Base-by-base conservation (phyloP, 2,888 invertebrate genomes). In the Philhelius pedissequus region DNA sequence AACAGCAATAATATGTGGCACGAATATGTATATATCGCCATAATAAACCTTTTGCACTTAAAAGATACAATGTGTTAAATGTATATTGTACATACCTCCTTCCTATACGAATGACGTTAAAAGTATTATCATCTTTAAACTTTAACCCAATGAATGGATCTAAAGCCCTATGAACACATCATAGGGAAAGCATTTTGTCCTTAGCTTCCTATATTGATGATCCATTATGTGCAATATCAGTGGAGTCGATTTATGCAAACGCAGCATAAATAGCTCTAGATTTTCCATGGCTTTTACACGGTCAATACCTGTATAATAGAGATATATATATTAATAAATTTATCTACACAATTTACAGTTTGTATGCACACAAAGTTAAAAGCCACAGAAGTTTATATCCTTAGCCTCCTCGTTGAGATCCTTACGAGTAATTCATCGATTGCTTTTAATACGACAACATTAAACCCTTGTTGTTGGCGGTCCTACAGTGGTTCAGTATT, bases 361-460 rank as follows among this genome's bases (percentile, higher is more conserved):
- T 75, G 66, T 58, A 54, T 56, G 69, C 69, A 62, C 69, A 64
- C 64, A 64, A 71, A 32, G 27, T 60, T 20, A 11, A 58, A 74
- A 74, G 78, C 78, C 74, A 66, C 69, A 64, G 43, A 70, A 78
- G 64, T 70, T 45, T 69, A 78, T 78, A 50, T 69, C 68, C 54
- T 68, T n/a, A n/a, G n/a, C n/a, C n/a, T n/a, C n/a, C n/a, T 35
- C 43, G 66, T 45, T 74, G 73, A 74, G 68, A 54, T 74, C 60
- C 74, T 83, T n/a, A n/a, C n/a, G n/a, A n/a, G n/a, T 83, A 83
- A 69, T 83, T 74, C 74, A 30, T 64, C 52, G 69, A 78, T 83
- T 66, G 68, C 79, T 58, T 70, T 58, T 43, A 79, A 78, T 83
- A 58, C 43, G 50, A 66, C 64, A 69, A 74, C 74, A 70, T 70